Conservation (phyloP, 2,113 vertebrate species). For the Microcebus jonahi region DNA sequence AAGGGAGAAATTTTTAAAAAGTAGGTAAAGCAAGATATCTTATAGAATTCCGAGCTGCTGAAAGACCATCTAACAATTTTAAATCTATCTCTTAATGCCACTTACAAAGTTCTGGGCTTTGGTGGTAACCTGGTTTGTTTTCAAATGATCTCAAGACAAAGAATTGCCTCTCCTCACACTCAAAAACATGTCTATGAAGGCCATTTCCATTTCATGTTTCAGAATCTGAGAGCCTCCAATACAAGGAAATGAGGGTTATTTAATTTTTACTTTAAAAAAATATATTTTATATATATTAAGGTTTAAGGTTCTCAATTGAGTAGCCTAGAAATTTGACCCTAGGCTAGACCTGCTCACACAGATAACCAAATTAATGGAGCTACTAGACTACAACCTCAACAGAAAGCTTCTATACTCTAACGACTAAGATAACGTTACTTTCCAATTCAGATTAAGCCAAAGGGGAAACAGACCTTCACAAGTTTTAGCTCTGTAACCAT, state of each 20-base stretch:
- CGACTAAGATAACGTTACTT: background rate
- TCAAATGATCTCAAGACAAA: background rate
- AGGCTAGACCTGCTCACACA: background rate
- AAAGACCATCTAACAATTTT: background rate
- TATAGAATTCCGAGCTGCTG: background rate
- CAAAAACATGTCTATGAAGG: background rate
- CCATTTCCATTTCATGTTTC: background rate
- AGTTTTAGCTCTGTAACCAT: background rate
- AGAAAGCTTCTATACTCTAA: background rate
- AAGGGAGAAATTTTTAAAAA: background rate
- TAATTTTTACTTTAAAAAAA: background rate
- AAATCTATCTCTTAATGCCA: background rate
- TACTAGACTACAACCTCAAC: background rate
- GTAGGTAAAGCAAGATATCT: background rate
- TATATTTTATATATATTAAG: background rate
- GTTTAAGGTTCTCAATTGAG: background rate
- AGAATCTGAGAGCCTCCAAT: background rate
- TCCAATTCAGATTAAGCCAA: background rate
- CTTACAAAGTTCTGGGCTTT: background rate
- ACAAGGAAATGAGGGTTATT: background rate
- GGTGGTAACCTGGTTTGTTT: background rate
- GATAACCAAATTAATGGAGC: slow-evolving; percentile 25
- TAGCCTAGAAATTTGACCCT: background rate
- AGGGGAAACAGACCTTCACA: background rate
- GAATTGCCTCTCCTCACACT: background rate